A percentile compares a stretch with the other conserved stretches of the same genome.
These are phyloP conservation scores for Pelochelys cantorii DNA, from an alignment of 2,797 vertebrate species.

Conservation along the genomic window DNA sequence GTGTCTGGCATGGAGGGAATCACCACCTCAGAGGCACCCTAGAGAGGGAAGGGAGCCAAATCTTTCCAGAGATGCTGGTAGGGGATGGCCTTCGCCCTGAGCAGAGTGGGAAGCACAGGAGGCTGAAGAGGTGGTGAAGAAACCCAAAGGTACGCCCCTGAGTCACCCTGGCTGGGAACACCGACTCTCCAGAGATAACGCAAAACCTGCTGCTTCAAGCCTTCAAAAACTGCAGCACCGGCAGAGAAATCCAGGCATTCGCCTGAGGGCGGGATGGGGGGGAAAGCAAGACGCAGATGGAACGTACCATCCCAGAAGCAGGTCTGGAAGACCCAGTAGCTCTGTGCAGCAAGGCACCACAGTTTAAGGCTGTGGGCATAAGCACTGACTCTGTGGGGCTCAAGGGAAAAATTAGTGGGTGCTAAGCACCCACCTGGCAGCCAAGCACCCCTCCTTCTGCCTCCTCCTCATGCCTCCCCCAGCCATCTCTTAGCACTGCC, in stretches of 20 bases:
- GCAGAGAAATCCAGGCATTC: background rate
- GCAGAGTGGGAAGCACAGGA: background rate
- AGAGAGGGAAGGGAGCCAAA: background rate
- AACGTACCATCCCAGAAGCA: background rate
- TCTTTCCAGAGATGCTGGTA: background rate
- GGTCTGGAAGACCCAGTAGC: background rate
- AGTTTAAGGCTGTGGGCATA: background rate
- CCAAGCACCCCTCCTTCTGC: too few relatives aligned
- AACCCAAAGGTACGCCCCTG: background rate
- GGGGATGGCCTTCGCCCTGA: background rate
- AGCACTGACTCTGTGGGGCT: too few relatives aligned
- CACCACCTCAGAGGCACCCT: background rate
- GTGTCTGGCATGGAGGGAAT: background rate
- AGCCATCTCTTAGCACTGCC: too few relatives aligned
- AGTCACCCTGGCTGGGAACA: background rate
- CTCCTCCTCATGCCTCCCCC: too few relatives aligned
- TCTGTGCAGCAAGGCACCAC: background rate
- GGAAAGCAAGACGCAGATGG: background rate
- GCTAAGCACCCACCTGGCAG: too few relatives aligned
- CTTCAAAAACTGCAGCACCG: background rate
- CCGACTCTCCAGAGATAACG: background rate
- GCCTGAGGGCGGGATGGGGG: background rate
- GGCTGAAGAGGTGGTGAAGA: background rate
- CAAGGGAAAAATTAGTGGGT: too few relatives aligned
- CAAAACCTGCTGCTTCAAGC: background rate